Evolutionary conservation across 2,113 vertebrate genomes (phyloP).

Genomic region (Dendropsophus ebraccatus): DNA sequence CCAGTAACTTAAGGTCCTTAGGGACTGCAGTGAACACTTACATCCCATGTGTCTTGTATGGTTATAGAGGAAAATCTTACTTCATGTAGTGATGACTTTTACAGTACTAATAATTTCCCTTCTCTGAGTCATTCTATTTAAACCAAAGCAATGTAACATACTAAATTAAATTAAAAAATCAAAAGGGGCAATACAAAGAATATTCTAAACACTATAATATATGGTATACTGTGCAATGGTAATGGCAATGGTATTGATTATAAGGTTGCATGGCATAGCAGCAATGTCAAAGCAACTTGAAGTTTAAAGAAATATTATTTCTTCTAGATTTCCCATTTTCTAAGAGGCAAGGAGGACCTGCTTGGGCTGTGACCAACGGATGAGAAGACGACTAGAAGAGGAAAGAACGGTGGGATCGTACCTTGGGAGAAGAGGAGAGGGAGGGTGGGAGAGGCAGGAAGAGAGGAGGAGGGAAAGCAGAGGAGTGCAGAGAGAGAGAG

Average conservation of each 20-base stretch:
- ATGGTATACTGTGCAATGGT: neutral
- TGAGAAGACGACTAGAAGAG: conserved; percentile 20
- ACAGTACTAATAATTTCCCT: neutral
- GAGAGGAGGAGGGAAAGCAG: conserved; percentile 36
- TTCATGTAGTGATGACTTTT: neutral
- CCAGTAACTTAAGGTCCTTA: neutral
- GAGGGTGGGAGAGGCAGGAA: conserved; percentile 44
- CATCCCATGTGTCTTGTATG: neutral
- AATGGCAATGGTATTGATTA: no score
- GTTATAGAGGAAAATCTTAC: no score
- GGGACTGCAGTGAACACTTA: neutral
- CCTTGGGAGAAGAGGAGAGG: conserved; percentile 48
- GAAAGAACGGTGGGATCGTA: conserved; percentile 37
- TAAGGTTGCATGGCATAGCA: neutral
- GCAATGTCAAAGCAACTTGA: neutral
- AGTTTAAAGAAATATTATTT: conserved; percentile 13
- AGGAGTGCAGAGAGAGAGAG: conserved; percentile 30
- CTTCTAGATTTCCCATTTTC: neutral
- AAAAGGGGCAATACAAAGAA: no score
- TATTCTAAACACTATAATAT: neutral
- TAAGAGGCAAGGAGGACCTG: neutral
- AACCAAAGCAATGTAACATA: neutral
- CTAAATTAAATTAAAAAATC: no score
- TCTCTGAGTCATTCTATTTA: neutral
- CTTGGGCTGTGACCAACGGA: neutral